Conservation (phyloP, 2,888 invertebrate genomes). For the Nipponacmea schrenckii region DNA sequence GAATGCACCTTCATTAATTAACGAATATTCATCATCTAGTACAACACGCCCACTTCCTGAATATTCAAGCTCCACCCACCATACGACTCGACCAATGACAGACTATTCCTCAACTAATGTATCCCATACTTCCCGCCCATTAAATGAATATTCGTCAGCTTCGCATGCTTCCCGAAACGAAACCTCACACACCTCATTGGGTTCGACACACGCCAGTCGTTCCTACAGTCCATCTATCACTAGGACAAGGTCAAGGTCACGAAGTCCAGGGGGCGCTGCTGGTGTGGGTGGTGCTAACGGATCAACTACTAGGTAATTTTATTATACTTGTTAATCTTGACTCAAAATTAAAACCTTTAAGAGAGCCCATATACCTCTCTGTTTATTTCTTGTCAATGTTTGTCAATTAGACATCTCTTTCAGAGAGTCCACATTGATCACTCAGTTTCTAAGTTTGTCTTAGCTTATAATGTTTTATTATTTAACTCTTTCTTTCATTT, state of each 20-base stretch:
- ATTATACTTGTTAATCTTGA: no score
- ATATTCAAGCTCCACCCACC: no score
- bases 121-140: background rate
- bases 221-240: slow-evolving; percentile 31
- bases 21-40: slow-evolving; percentile 35
- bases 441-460: no score
- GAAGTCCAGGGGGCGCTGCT: slow-evolving; percentile 16
- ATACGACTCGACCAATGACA: background rate
- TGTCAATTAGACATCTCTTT: no score
- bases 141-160: slow-evolving; percentile 30
- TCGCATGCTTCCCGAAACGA: slow-evolving; percentile 20
- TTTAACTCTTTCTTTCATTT: no score
- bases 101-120: slow-evolving; percentile 21
- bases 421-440: no score
- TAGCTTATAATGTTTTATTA: no score
- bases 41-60: slow-evolving; percentile 11
- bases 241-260: slow-evolving; percentile 36
- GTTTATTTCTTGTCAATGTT: no score
- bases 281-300: no score
- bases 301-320: no score
- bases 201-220: slow-evolving; percentile 12
- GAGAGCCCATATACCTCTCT: no score
- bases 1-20: slow-evolving; percentile 54
- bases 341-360: no score
- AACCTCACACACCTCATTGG: background rate